Conservation (phyloP, 2,888 invertebrate species). For the Dasypogon diadema region DNA sequence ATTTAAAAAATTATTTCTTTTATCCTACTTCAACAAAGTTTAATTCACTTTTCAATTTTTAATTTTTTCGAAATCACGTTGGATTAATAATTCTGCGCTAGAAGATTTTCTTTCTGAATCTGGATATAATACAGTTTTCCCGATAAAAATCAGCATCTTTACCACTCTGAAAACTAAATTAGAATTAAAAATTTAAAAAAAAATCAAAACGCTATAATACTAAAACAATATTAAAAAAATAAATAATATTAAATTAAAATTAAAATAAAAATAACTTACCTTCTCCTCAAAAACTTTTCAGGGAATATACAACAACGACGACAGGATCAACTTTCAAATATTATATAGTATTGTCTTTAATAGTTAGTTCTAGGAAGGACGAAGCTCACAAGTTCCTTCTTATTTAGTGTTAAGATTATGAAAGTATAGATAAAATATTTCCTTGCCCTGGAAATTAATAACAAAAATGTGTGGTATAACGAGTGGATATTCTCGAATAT, state of each 20-base stretch:
- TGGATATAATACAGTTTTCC: conserved; percentile 32
- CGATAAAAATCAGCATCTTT: conserved; percentile 23
- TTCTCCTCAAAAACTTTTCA: neutral
- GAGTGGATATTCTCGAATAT: too few species aligned
- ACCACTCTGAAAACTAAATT: neutral
- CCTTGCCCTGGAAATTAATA: too few species aligned
- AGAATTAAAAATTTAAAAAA: neutral
- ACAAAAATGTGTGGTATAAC: too few species aligned
- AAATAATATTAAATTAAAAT: neutral
- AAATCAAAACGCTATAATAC: neutral
- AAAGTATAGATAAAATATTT: too few species aligned
- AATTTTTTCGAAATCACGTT: neutral
- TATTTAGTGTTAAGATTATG: too few species aligned
- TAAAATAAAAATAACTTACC: conserved; percentile 20
- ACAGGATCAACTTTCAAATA: too few species aligned
- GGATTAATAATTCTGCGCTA: conserved; percentile 33
- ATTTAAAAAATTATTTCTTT: too few species aligned
- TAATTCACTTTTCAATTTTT: conserved; percentile 34
- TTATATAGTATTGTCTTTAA: too few species aligned
- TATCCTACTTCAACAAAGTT: neutral
- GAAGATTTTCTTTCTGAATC: conserved; percentile 23
- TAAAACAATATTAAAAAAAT: neutral
- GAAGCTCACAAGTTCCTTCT: too few species aligned
- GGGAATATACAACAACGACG: too few species aligned
- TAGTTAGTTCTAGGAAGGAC: too few species aligned